These are phyloP conservation scores for Babylonia areolata DNA, from an alignment of 1,140 invertebrate species.

Conservation along the genomic window DNA sequence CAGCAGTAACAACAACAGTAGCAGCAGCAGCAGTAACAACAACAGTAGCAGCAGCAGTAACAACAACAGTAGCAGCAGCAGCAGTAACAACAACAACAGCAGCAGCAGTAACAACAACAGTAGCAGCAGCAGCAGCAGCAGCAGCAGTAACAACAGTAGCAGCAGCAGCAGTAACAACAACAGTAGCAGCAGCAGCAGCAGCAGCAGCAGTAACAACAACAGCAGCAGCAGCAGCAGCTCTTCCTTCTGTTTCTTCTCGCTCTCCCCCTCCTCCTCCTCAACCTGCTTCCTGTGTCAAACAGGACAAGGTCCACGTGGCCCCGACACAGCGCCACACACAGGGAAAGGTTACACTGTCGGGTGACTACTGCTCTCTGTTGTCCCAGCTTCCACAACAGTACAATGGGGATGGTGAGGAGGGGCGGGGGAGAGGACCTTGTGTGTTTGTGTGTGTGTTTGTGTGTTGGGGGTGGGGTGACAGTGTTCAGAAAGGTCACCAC, in stretches of 20 bases:
- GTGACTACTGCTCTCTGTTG: not conserved
- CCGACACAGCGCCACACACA: not conserved
- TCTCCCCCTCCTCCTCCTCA: too few relatives aligned
- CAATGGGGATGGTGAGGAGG: too few relatives aligned
- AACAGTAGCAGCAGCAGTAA: conserved; percentile 27
- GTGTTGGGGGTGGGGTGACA: too few relatives aligned
- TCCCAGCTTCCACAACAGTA: not conserved
- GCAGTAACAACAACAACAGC: conserved; percentile 20
- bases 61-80: conserved; percentile 21
- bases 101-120: conserved; percentile 28
- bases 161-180: conserved; percentile 23
- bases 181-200: conserved; percentile 26
- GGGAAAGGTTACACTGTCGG: not conserved
- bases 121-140: conserved; percentile 29
- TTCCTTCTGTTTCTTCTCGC: not conserved
- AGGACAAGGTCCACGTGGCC: not conserved
- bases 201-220: conserved; percentile 23
- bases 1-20: too few relatives aligned
- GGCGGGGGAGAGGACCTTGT: too few relatives aligned
- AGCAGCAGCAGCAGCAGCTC: conserved; percentile 25
- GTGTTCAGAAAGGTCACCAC: too few relatives aligned
- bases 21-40: conserved; percentile 15
- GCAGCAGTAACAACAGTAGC: conserved; percentile 20
- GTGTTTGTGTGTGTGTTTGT: too few relatives aligned
- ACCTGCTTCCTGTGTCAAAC: too few relatives aligned